These are phyloP conservation scores for Entomyzon cyanotis DNA, from an alignment of 2,113 vertebrate genomes.

Conservation along the genomic window DNA sequence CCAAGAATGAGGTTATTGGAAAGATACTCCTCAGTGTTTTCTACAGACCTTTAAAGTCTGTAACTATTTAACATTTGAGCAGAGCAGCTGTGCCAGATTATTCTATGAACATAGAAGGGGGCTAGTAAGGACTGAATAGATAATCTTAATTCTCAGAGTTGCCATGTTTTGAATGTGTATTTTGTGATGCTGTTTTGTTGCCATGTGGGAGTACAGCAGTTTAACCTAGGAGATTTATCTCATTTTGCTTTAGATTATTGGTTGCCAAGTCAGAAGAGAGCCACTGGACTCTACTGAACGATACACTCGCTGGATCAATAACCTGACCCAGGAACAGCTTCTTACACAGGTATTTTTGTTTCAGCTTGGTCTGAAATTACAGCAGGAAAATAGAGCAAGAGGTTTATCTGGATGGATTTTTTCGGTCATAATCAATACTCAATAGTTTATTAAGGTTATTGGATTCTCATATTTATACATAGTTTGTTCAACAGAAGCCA, in stretches of 20 bases:
- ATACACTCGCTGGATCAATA: slow-evolving; percentile 95
- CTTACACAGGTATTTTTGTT: slow-evolving; percentile 83
- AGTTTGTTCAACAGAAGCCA: background rate
- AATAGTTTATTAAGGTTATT: background rate
- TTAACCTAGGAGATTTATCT: background rate
- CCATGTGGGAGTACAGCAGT: background rate
- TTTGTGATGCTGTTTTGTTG: background rate
- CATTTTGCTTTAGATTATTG: slow-evolving; percentile 82
- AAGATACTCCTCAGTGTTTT: background rate
- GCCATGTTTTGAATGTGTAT: background rate
- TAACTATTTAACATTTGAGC: background rate
- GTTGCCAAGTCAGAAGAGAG: slow-evolving; percentile 84
- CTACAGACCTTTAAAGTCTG: background rate
- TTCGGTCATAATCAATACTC: background rate
- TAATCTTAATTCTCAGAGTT: background rate
- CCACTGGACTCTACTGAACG: slow-evolving; percentile 88
- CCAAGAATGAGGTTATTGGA: background rate
- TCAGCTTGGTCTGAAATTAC: background rate
- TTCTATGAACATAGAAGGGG: background rate
- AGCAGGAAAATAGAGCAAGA: background rate
- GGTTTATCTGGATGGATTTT: background rate
- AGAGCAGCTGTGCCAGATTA: background rate
- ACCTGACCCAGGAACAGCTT: slow-evolving; percentile 82
- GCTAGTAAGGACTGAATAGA: background rate
- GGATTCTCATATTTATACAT: background rate